These are phyloP conservation scores for Dipodomys stephensi DNA, from an alignment of 2,113 vertebrate genomes.

Conservation along the genomic window DNA sequence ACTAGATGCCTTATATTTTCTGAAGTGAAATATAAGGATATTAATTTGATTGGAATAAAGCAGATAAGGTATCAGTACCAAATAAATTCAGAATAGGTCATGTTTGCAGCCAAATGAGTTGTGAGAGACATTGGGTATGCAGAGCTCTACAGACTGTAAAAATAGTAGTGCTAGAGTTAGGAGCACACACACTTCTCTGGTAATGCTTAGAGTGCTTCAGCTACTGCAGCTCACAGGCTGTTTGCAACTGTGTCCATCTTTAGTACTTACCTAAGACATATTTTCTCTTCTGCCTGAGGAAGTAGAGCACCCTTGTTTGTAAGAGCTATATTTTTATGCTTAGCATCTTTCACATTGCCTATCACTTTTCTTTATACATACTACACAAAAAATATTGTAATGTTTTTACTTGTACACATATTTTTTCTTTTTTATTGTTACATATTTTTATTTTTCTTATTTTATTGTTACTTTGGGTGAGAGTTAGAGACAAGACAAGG, in stretches of 20 bases:
- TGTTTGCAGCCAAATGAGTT: background rate
- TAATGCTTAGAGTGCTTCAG: background rate
- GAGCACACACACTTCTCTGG: background rate
- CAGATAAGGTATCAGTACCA: background rate
- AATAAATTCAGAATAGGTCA: conserved; percentile 17
- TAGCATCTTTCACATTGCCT: background rate
- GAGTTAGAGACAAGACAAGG: no score
- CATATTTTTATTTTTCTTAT: no score
- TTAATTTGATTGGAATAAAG: conserved; percentile 5
- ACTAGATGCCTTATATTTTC: background rate
- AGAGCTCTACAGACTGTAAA: background rate
- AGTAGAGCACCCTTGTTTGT: background rate
- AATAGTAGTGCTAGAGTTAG: background rate
- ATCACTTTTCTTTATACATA: background rate
- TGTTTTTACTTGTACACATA: background rate
- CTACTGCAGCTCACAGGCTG: fast-evolving
- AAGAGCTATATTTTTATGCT: background rate
- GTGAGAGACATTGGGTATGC: background rate
- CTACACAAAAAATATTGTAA: background rate
- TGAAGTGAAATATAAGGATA: background rate
- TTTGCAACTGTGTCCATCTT: background rate
- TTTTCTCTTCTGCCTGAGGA: background rate
- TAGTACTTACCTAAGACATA: background rate
- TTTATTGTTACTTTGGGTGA: no score
- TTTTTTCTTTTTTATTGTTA: no score